phyloP scores from a whole-genome alignment of 2,888 invertebrate species.

The Scaptomyza parva region DNA sequence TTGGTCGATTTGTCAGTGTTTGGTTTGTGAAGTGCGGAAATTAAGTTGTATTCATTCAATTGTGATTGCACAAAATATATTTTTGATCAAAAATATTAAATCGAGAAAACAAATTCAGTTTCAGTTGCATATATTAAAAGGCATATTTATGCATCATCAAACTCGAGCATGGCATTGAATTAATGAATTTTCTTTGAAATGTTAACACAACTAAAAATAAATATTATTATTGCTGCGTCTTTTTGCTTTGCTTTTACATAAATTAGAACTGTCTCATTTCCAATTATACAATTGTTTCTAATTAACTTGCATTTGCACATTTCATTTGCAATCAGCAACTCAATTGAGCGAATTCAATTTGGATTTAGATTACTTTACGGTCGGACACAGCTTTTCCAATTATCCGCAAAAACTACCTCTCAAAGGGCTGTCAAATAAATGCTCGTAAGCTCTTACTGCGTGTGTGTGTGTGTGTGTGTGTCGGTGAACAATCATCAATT shows the following conservation, averaged over 20 bases:
- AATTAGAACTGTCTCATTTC: background rate
- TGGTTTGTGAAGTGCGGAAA: conserved; percentile 52
- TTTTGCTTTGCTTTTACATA: background rate
- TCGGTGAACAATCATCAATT: conserved; percentile 15
- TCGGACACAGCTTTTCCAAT: conserved; percentile 7
- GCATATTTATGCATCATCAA: too few species aligned
- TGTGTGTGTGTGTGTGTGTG: too few species aligned
- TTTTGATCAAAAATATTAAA: conserved; percentile 6
- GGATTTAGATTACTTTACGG: background rate
- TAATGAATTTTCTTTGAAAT: background rate
- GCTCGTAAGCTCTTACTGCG: background rate
- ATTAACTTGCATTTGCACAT: background rate
- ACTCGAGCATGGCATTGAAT: background rate
- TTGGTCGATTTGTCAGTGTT: conserved; percentile 17
- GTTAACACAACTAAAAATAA: background rate
- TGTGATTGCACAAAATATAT: background rate
- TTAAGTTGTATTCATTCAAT: conserved; percentile 48
- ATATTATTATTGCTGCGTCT: too few species aligned
- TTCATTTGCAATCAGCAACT: background rate
- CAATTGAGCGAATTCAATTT: conserved; percentile 15
- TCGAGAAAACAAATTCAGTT: too few species aligned
- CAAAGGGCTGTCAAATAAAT: conserved; percentile 8
- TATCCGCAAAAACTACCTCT: background rate
- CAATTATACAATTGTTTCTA: background rate
- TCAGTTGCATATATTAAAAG: too few species aligned